phyloP scores from a whole-genome alignment of 2,888 invertebrate species.

The Deilephila porcellus region DNA sequence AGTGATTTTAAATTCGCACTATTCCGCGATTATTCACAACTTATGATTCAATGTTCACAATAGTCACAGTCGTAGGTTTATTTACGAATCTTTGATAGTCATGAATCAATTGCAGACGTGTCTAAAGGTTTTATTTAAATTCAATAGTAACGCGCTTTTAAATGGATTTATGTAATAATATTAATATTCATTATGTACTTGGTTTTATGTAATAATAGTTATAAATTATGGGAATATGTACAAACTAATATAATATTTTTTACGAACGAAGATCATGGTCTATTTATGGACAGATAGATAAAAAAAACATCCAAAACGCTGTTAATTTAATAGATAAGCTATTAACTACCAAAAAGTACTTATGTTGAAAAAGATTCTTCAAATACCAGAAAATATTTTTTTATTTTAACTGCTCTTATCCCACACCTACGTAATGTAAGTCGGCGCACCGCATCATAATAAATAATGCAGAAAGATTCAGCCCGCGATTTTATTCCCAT shows the following conservation, averaged over 20 bases:
- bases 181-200: too few relatives aligned
- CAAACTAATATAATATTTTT: background rate
- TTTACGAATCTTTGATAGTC: conserved; percentile 5
- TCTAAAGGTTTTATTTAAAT: too few relatives aligned
- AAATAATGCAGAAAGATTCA: too few relatives aligned
- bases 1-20: conserved; percentile 39
- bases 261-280: background rate
- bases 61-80: background rate
- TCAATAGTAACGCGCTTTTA: too few relatives aligned
- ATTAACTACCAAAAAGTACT: background rate
- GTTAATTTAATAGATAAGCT: background rate
- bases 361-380: background rate
- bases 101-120: background rate
- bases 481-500: too few relatives aligned
- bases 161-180: background rate
- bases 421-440: background rate
- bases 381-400: background rate
- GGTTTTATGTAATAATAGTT: background rate
- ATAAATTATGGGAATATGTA: too few relatives aligned
- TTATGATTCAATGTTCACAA: conserved; percentile 17
- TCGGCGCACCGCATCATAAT: too few relatives aligned
- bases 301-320: background rate
- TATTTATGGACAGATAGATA: background rate
- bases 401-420: background rate
- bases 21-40: conserved; percentile 30